A percentile compares a stretch with the other conserved stretches of the same genome.
Conservation (phyloP, 2,888 invertebrate genomes). For the Pyrgus malvae region DNA sequence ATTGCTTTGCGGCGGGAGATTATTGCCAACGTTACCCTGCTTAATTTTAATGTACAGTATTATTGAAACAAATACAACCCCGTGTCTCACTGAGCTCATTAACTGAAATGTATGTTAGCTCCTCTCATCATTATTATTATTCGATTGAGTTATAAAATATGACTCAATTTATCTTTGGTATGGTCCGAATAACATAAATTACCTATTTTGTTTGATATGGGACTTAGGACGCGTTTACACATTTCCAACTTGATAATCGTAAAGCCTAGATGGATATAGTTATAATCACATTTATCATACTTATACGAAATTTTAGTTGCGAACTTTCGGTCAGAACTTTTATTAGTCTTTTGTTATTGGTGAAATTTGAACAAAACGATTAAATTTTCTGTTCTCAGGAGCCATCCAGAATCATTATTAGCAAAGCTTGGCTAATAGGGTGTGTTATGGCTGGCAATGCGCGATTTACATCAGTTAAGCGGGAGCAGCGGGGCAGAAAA, state of each 20-base stretch:
- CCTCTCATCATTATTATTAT: slow-evolving; percentile 39
- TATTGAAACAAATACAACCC: slow-evolving; percentile 69
- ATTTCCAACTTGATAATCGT: no score
- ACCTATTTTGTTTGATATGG: no score
- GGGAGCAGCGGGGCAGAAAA: slow-evolving; percentile 71
- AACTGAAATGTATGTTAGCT: slow-evolving; percentile 47
- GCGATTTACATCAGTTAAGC: slow-evolving; percentile 72
- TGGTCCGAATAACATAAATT: no score
- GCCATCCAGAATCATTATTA: no score
- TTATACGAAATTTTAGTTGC: no score
- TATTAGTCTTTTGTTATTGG: no score
- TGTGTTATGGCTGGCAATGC: slow-evolving; percentile 60
- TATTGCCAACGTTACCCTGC: slow-evolving; percentile 71
- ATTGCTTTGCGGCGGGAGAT: slow-evolving; percentile 64
- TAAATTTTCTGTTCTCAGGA: slow-evolving; percentile 36
- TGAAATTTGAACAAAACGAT: no score
- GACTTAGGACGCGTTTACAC: no score
- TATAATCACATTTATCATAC: no score
- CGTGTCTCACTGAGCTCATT: slow-evolving; percentile 47
- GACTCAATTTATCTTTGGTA: no score
- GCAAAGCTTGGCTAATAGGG: slow-evolving; percentile 66
- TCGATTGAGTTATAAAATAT: slow-evolving; percentile 32
- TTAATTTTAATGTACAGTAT: slow-evolving; percentile 72
- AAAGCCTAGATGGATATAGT: no score
- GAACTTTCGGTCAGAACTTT: no score